Base-by-base conservation (phyloP, 2,888 invertebrate species). In the Euproctis similis region DNA sequence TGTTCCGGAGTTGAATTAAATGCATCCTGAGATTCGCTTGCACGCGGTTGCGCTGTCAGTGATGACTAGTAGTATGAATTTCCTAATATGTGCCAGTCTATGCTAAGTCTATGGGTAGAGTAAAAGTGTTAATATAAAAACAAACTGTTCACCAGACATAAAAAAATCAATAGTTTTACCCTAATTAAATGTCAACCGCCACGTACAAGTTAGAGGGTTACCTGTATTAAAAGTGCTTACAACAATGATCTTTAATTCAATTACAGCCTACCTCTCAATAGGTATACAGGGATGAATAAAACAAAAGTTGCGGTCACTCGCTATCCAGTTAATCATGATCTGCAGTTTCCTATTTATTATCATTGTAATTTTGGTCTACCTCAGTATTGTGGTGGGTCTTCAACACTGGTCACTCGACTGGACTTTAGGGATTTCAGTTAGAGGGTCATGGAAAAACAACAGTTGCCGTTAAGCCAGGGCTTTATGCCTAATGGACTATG, bases 231-330 rank as follows among this genome's bases (percentile, higher is more conserved):
- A 73, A 72, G 69, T 62, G 59, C 66, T 73, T 46, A 61, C 73
- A 77, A 80, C 76, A 71, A 70, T 67, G 62, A 74, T 72, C 74
- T 75, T 71, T 77, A 77, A 81, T 81, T 74, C 72, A 75, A 80
- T 78, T 77, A 77, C 68, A 62, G 52, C 53, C 61, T 53, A 60
- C 59, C 76, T 72, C 72, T 73, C 67, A 65, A 60, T 66, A 70
- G 67, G 66, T 68, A 63, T 50, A 51, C 61, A 50, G 57, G 45
- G 47, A 61, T 77, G 76, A 76, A 82, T 80, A 76, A 78, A 70
- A 77, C 76, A 81, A 74, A 68, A 72, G 71, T 62, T 62, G 50
- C 43, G 48, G 45, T 53, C 47, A 44, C 38, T 39, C 31, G 36
- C 27, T 45, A 33, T 37, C 75, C 71, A 71, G 10, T 39, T 26